These are phyloP conservation scores for Betta splendens DNA, from an alignment of 2,797 vertebrate species.

Conservation along the genomic window DNA sequence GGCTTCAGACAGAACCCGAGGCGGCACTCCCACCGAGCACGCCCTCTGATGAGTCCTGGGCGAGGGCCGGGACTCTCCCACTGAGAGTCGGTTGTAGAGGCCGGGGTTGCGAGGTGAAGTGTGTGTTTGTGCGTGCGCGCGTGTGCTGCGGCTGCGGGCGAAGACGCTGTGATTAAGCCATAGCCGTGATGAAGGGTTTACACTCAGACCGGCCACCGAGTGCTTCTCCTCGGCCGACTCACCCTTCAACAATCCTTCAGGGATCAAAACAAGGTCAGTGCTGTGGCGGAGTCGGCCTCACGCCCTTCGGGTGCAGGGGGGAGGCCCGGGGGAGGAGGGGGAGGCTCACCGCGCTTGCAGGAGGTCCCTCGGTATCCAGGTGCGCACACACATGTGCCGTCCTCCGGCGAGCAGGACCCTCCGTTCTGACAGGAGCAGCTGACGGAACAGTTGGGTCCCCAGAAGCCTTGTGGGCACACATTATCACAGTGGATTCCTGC, in stretches of 20 bases:
- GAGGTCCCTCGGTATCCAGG: slow-evolving; percentile 93
- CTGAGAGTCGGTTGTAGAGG: slow-evolving; percentile 66
- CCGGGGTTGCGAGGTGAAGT: slow-evolving; percentile 35
- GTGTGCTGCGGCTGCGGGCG: slow-evolving; percentile 20
- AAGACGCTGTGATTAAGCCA: slow-evolving; percentile 78
- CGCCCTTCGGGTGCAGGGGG: slow-evolving; percentile 10
- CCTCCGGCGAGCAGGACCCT: slow-evolving; percentile 94
- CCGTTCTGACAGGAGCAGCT: slow-evolving; percentile 96
- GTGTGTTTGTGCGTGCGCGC: slow-evolving; percentile 8
- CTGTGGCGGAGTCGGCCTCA: slow-evolving; percentile 31
- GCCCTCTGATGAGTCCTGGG: slow-evolving; percentile 73
- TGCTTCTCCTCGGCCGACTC: slow-evolving; percentile 52
- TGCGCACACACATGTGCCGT: slow-evolving; percentile 94
- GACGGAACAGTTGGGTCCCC: slow-evolving; percentile 97
- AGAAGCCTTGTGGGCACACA: slow-evolving; percentile 89
- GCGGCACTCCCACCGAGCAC: slow-evolving; percentile 57
- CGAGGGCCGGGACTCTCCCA: slow-evolving; percentile 61
- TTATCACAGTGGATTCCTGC: slow-evolving; percentile 95
- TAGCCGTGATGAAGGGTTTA: slow-evolving; percentile 75
- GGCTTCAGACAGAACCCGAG: slow-evolving; percentile 58
- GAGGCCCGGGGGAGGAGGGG: background rate
- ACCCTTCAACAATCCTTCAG: slow-evolving; percentile 57
- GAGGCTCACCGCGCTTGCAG: slow-evolving; percentile 95
- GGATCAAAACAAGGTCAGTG: slow-evolving; percentile 70
- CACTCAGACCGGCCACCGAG: slow-evolving; percentile 64